These are phyloP conservation scores for Wasmannia auropunctata DNA, from an alignment of 1,140 invertebrate species.

Conservation along the genomic window DNA sequence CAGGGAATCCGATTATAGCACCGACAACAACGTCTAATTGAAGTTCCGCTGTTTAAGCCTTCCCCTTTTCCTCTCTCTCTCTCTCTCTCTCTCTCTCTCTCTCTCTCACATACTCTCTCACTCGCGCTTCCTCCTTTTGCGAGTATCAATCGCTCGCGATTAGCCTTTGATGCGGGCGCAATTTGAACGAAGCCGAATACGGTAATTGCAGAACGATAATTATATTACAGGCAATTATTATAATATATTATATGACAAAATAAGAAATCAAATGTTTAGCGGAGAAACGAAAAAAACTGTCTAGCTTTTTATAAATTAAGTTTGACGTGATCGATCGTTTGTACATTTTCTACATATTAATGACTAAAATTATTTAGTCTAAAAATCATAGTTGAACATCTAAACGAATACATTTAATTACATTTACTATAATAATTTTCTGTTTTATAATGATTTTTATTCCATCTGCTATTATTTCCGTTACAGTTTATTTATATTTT, in stretches of 20 bases:
- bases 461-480: background rate
- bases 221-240: background rate
- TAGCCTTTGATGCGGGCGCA: background rate
- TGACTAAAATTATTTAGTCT: too few species aligned
- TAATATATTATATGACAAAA: background rate
- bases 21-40: slow-evolving; percentile 54
- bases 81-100: background rate
- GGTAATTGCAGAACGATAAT: background rate
- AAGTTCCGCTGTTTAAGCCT: slow-evolving; percentile 36
- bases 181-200: background rate
- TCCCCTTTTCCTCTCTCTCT: background rate
- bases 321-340: background rate
- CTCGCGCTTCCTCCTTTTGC: background rate
- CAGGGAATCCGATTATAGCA: slow-evolving; percentile 62
- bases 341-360: background rate
- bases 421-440: background rate
- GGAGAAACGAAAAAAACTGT: background rate
- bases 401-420: background rate
- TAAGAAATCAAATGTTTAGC: background rate
- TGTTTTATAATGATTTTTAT: background rate
- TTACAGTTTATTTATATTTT: background rate
- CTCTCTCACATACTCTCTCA: background rate
- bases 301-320: background rate
- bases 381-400: background rate
- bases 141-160: background rate